Base-by-base conservation (phyloP, 2,797 vertebrate genomes). In the Sebastes elongatus region DNA sequence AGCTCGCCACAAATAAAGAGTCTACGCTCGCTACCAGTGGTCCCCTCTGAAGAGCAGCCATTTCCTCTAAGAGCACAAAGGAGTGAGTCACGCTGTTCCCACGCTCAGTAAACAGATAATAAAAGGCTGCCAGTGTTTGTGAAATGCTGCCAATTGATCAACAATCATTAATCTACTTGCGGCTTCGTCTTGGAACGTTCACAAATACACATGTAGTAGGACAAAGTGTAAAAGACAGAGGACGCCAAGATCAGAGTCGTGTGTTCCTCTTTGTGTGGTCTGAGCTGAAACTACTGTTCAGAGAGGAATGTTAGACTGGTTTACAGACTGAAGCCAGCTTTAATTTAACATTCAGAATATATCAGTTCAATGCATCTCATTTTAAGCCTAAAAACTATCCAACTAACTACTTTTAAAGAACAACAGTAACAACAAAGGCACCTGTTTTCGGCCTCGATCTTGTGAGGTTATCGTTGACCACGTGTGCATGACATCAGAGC, bases 61-160 rank as follows among this genome's bases (percentile, higher is more conserved):
- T 68, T 84, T 75, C 68, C 68, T 68, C 53, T 52, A 6, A 8
- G 23, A 13, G 32, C 65, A 33, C 69, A 18, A 11, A 59, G 46
- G 22, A 66, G 27, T 86, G 55, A 75, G 60, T 82, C 64, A 30
- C 30, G 59, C 33, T 76, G 82, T 87, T 81, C 81, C 76, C 85
- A 82, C 49, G 22, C 57, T 84, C 35, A 2, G 53, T 59, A 52
- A 86, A 82, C 59, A 0, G 20, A 38, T 57, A 33, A 64, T 71
- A 85, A 80, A 74, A 75, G 16, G 11, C 8, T 4, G 14, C 14
- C 18, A 10, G 20, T 56, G 72, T 73, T 66, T 69, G 49, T 74
- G 73, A 53, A 76, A 63, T 33, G 16, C 2, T 82, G 62, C 42
- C 56, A 80, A 11, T 28, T 38, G 33, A 55, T 80, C 46, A 59